phyloP scores from a whole-genome alignment of 2,113 vertebrate genomes.

The Ahaetulla prasina region DNA sequence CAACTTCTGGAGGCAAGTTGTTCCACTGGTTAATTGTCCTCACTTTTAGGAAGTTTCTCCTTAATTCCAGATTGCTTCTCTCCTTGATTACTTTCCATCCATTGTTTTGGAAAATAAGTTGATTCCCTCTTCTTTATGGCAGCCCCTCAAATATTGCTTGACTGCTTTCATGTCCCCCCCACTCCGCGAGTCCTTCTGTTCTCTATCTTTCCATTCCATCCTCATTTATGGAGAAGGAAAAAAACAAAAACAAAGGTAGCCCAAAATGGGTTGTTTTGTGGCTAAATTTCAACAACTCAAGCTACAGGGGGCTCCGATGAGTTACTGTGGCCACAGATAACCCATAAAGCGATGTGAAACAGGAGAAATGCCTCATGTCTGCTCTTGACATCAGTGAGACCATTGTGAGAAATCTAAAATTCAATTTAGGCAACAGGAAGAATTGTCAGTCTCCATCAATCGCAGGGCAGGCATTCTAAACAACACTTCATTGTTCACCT shows the following conservation, averaged over 20 bases:
- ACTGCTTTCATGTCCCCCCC: neutral
- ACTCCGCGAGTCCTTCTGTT: neutral
- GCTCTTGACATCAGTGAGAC: neutral
- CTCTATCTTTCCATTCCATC: neutral
- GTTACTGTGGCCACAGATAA: neutral
- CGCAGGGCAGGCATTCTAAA: neutral
- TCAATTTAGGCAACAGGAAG: slow-evolving; percentile 2
- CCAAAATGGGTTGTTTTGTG: neutral
- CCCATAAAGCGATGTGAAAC: neutral
- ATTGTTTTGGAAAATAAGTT: neutral
- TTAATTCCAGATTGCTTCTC: neutral
- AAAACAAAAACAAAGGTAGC: neutral
- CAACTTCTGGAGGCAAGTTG: neutral
- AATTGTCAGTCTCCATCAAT: neutral
- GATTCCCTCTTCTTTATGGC: neutral
- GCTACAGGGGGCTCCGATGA: neutral
- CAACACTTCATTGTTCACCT: slow-evolving; percentile 1
- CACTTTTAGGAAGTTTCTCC: neutral
- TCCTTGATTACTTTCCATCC: neutral
- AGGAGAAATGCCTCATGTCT: neutral
- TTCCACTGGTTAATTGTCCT: neutral
- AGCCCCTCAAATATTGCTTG: neutral
- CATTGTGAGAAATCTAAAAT: neutral
- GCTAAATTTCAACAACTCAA: neutral
- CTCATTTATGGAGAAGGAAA: neutral